A percentile compares a stretch with the other conserved stretches of the same genome.
Evolutionary conservation across 2,113 vertebrate genomes (phyloP).

Genomic region (Halcyon malimbica): DNA sequence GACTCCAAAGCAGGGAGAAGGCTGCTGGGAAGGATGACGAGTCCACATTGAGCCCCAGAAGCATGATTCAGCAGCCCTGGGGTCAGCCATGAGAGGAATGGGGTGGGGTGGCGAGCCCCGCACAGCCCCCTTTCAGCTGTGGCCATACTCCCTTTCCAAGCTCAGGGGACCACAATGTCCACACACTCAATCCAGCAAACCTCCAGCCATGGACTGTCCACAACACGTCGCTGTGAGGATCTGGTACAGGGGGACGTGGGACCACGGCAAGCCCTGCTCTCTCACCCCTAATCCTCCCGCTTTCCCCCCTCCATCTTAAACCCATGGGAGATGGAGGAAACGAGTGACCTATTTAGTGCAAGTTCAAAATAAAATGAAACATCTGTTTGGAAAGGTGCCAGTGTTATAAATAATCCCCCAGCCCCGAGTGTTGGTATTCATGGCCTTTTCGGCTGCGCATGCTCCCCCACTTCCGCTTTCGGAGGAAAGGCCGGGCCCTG

Average conservation of each 20-base stretch:
- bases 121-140: rapidly evolving
- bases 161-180: rapidly evolving
- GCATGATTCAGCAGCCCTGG: slow-evolving; percentile 21
- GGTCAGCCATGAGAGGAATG: neutral
- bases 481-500: neutral
- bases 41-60: neutral
- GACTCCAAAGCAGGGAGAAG: neutral
- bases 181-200: rapidly evolving
- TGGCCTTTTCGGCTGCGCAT: slow-evolving; percentile 1
- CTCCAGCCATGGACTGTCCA: neutral
- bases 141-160: rapidly evolving
- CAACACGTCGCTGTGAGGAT: rapidly evolving
- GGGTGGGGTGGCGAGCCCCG: neutral
- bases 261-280: neutral
- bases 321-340: slow-evolving; percentile 69
- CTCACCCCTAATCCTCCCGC: neutral
- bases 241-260: neutral
- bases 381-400: slow-evolving; percentile 80
- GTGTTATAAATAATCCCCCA: slow-evolving; percentile 75
- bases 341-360: slow-evolving; percentile 69
- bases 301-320: neutral
- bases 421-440: slow-evolving; percentile 28
- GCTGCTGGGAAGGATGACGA: neutral
- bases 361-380: slow-evolving; percentile 78
- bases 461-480: slow-evolving; percentile 24